Evolutionary conservation across 2,113 vertebrate genomes (phyloP).

Genomic region (Cottus gobio): DNA sequence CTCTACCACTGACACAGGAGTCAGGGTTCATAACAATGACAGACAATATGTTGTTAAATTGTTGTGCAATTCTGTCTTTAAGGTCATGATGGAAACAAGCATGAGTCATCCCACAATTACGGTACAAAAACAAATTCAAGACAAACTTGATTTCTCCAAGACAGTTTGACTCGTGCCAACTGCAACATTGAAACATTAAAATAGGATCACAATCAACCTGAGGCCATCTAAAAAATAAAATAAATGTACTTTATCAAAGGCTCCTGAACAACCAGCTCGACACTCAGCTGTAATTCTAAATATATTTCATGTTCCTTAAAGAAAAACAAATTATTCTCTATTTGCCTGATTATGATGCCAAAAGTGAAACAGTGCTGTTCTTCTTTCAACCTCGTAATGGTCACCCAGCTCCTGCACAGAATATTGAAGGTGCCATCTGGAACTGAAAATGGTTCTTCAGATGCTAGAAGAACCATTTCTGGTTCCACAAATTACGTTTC

Average conservation of each 20-base stretch:
- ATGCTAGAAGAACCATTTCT: too few species aligned
- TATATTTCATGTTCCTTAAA: not conserved
- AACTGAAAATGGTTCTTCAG: too few species aligned
- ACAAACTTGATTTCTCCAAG: not conserved
- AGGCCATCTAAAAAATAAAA: too few species aligned
- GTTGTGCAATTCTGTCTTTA: not conserved
- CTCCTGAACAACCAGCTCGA: not conserved
- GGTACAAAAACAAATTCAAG: not conserved
- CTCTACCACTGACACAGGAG: not conserved
- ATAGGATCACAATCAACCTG: not conserved
- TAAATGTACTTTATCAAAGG: not conserved
- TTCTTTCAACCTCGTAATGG: not conserved
- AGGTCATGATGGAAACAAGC: not conserved
- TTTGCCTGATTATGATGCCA: not conserved
- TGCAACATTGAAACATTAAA: not conserved
- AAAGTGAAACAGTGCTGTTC: not conserved
- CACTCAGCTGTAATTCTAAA: not conserved
- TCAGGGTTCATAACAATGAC: not conserved
- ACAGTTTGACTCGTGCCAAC: not conserved
- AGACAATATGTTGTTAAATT: not conserved
- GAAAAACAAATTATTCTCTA: not conserved
- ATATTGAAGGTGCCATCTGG: too few species aligned
- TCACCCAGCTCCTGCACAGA: not conserved
- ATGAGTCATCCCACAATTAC: slow-evolving; percentile 6
- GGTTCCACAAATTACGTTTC: too few species aligned